Conservation (phyloP, 2,888 invertebrate species). For the Oxycera nigricornis region DNA sequence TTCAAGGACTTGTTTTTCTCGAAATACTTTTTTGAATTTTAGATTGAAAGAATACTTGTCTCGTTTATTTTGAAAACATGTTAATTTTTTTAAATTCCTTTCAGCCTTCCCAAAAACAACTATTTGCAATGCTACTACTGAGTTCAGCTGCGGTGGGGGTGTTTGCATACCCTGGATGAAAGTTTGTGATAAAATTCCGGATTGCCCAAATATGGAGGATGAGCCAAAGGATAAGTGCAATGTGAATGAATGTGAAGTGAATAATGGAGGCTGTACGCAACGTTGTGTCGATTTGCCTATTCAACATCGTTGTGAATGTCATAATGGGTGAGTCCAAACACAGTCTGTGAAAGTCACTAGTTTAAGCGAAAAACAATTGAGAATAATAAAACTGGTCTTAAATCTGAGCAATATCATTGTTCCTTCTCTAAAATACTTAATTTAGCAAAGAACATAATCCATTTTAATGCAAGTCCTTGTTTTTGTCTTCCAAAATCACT, state of each 20-base stretch:
- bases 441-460: too few relatives aligned
- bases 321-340: constrained; percentile 65
- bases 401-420: too few relatives aligned
- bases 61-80: too few relatives aligned
- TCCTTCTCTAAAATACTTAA: too few relatives aligned
- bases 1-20: neutral
- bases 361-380: too few relatives aligned
- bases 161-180: constrained; percentile 80
- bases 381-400: too few relatives aligned
- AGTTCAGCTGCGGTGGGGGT: constrained; percentile 85
- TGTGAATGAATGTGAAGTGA: constrained; percentile 76
- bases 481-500: too few relatives aligned
- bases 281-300: constrained; percentile 82
- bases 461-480: too few relatives aligned
- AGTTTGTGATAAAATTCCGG: constrained; percentile 84
- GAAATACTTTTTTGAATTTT: neutral
- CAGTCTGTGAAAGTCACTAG: too few relatives aligned
- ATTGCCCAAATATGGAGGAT: constrained; percentile 89
- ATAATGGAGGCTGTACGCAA: constrained; percentile 89
- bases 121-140: constrained; percentile 76
- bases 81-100: neutral
- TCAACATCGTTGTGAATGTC: constrained; percentile 82
- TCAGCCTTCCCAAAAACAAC: constrained; percentile 51
- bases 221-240: constrained; percentile 81
- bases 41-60: neutral